Conservation (phyloP, 2,113 vertebrate genomes). For the Rhinopomastus cyanomelas region DNA sequence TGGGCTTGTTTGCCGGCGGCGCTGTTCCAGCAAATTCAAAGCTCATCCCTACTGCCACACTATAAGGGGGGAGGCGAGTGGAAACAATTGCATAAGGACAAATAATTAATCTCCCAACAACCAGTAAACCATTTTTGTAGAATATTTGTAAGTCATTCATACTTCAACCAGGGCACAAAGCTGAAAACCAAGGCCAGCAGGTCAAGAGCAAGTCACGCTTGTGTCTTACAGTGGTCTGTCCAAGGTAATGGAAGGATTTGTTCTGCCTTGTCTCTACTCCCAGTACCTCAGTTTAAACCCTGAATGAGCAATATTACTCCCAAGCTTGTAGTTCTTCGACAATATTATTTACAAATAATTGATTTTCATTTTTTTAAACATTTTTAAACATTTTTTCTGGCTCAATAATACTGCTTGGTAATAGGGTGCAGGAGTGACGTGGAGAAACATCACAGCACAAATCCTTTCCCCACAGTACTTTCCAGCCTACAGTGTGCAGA, state of each 20-base stretch:
- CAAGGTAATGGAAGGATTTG: not conserved
- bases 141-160: not conserved
- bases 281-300: not conserved
- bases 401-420: not conserved
- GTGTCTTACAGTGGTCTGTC: accelerated
- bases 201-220: not conserved
- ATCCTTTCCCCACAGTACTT: not conserved
- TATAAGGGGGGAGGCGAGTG: not conserved
- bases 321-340: not conserved
- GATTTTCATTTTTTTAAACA: not conserved
- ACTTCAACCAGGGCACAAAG: not conserved
- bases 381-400: not conserved
- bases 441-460: not conserved
- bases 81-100: not conserved
- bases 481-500: not conserved
- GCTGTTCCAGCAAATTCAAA: not conserved
- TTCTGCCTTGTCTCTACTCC: not conserved
- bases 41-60: not conserved
- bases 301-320: not conserved
- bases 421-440: not conserved
- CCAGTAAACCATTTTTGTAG: not conserved
- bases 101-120: not conserved
- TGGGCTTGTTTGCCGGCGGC: not conserved
- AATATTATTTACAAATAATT: not conserved
- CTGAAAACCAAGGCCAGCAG: not conserved